A percentile compares a stretch with the other conserved stretches of the same genome.
Evolutionary conservation across 2,888 invertebrate genomes (phyloP).

Genomic region (Hoplodrina blanda): DNA sequence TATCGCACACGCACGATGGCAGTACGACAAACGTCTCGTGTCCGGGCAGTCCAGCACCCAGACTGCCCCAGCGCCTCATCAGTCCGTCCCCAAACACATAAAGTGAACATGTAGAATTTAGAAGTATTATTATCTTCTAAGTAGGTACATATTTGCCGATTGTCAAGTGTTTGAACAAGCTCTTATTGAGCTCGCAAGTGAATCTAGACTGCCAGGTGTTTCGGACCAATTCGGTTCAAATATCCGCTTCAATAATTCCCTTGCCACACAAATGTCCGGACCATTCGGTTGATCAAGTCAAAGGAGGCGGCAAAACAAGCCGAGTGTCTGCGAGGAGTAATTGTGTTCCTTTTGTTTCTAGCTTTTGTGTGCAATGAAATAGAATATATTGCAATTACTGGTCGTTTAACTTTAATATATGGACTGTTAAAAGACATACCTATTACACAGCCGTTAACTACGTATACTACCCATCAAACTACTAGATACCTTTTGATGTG

Average conservation of each 20-base stretch:
- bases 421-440: too few species aligned
- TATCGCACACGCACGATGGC: too few species aligned
- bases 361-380: conserved; percentile 29
- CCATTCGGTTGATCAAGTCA: conserved; percentile 53
- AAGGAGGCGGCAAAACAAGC: conserved; percentile 35
- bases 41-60: too few species aligned
- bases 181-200: background rate
- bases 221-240: conserved; percentile 36
- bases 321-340: conserved; percentile 7
- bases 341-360: conserved; percentile 30
- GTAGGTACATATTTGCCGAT: conserved; percentile 28
- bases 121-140: background rate
- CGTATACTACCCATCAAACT: too few species aligned
- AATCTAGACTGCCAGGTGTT: background rate
- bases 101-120: background rate
- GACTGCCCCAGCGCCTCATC: too few species aligned
- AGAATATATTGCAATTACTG: background rate
- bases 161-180: conserved; percentile 40
- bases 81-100: too few species aligned
- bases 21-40: too few species aligned
- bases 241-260: conserved; percentile 54
- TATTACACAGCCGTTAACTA: too few species aligned
- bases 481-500: too few species aligned
- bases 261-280: conserved; percentile 50
- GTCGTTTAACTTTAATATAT: background rate